phyloP scores from a whole-genome alignment of 2,113 vertebrate genomes.

The Phalacrocorax aristotelis region DNA sequence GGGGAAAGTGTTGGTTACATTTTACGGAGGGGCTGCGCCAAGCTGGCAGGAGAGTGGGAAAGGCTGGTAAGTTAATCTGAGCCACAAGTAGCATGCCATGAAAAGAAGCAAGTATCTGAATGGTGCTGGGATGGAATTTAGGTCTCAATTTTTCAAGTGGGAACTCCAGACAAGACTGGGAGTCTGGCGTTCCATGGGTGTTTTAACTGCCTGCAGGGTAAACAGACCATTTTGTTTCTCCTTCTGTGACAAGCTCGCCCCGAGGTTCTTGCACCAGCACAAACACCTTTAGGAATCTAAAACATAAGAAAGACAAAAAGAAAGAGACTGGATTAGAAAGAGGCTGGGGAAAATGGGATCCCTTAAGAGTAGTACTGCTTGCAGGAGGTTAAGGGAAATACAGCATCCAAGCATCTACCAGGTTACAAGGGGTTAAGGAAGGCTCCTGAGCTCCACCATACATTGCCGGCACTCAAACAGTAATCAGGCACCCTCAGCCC shows the following conservation, averaged over 20 bases:
- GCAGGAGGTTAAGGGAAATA: neutral
- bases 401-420: neutral
- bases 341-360: neutral
- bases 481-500: neutral
- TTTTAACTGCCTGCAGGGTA: constrained; percentile 64
- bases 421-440: neutral
- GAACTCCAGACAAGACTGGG: constrained; percentile 42
- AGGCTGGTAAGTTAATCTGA: neutral
- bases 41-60: neutral
- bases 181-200: constrained; percentile 39
- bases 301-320: constrained; percentile 77
- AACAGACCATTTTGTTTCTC: constrained; percentile 73
- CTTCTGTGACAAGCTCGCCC: constrained; percentile 83
- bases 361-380: neutral
- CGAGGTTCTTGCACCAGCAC: constrained; percentile 80
- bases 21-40: neutral
- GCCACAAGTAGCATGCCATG: constrained; percentile 56
- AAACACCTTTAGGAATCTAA: constrained; percentile 93
- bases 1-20: neutral
- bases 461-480: neutral
- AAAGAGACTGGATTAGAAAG: constrained; percentile 43
- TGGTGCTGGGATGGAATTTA: constrained; percentile 34
- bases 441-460: neutral
- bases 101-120: constrained; percentile 45
- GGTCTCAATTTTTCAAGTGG: constrained; percentile 38